Evolutionary conservation across 2,113 vertebrate species (phyloP), one percentile per base, ranked within the genome.

Genomic region (Pedetes capensis): DNA sequence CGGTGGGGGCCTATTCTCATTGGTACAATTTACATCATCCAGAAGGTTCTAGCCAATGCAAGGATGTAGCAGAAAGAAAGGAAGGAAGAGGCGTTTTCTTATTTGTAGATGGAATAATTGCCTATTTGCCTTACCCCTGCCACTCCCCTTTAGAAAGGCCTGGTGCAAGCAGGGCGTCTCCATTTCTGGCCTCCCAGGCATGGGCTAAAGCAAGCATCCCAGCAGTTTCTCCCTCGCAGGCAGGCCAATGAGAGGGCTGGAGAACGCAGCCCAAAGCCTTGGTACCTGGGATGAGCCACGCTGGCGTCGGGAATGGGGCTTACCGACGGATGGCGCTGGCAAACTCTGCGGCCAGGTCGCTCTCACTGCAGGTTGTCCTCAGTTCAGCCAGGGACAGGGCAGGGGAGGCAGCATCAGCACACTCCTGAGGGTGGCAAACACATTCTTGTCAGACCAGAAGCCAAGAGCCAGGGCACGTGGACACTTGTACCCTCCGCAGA

Each of bases 281-380:
- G 0, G 0, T 3, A 14, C 23, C 8, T 0, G 75, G 27, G 47
- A 44, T 10, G 72, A 64, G 25, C 6, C 1, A 4, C 12, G 0
- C 1, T 0, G 4, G 16, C 51, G 89, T 1, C 2, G 0, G 0
- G 5, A 72, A 55, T 85, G 63, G 34, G n/a, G 47, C 98, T 98
- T 96, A 99, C 99, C 99, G 96, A 37, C 98, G 97, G 89, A 99
- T 98, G 57, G 98, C 98, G 0, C 95, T 98, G 53, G 99, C 97
- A 27, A 99, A 98, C 87, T 99, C 99, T 2, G 98, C 97, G 16
- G 99, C 98, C 94, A 99, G 97, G 74, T 99, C 99, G 1, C 96
- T 98, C 82, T 99, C 99, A 0, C 74, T 97, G 95, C 98, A 98
- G 0, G 97, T 92, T 3, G 97, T 98, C 95, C 98, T 98, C 39